Evolutionary conservation across 2,888 invertebrate genomes (phyloP).

Genomic region (Drosophila algonquin): DNA sequence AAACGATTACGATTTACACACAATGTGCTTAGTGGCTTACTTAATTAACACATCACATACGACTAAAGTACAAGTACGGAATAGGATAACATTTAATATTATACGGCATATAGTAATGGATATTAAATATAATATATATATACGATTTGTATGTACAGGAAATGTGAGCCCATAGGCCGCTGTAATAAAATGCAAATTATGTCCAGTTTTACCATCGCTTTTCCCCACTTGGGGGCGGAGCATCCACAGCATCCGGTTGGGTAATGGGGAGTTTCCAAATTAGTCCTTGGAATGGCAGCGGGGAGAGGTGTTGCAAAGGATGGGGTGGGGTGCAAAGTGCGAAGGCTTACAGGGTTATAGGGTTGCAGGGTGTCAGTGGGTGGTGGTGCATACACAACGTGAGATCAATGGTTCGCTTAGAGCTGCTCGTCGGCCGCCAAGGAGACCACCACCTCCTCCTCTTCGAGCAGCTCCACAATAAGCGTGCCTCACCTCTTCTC

Average conservation of each 20-base stretch:
- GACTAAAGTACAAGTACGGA: conserved; percentile 23
- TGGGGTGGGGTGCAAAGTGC: conserved; percentile 1
- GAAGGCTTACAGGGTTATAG: background rate
- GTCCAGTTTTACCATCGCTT: background rate
- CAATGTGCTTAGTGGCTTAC: conserved; percentile 31
- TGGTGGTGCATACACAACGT: conserved; percentile 29
- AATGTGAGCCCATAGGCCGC: background rate
- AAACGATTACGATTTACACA: conserved; percentile 29
- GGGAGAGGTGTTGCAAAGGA: background rate
- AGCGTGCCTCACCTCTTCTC: conserved; percentile 84
- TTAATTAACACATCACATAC: conserved; percentile 62
- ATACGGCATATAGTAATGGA: conserved; percentile 8
- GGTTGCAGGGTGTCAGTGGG: background rate
- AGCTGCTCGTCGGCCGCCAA: conserved; percentile 69
- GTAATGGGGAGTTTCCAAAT: background rate
- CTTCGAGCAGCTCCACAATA: conserved; percentile 75
- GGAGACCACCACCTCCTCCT: conserved; percentile 70
- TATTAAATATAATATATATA: conserved; percentile 12
- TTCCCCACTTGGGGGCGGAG: background rate
- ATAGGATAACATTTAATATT: conserved; percentile 14
- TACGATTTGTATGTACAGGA: background rate
- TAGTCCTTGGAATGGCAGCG: conserved; percentile 1
- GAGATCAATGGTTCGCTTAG: conserved; percentile 62
- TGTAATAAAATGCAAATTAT: background rate
- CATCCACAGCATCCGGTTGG: background rate